These are phyloP conservation scores for Mus minutoides DNA, from an alignment of 2,797 vertebrate genomes.

Conservation along the genomic window DNA sequence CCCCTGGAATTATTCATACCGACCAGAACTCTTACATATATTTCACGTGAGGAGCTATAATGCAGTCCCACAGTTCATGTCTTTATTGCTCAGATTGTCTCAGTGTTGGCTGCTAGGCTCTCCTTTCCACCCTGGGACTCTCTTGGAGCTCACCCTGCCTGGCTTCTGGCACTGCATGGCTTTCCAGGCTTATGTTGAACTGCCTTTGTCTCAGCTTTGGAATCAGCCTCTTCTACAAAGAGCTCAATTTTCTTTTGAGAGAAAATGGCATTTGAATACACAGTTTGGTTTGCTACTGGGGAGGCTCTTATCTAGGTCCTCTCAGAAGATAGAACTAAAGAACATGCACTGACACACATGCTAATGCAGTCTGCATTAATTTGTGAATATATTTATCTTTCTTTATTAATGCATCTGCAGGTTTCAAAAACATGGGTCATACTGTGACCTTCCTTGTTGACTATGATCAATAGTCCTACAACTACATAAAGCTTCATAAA, in stretches of 20 bases:
- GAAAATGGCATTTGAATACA: conserved; percentile 6
- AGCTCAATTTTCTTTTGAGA: background rate
- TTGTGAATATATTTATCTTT: background rate
- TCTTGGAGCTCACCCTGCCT: background rate
- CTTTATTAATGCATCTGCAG: background rate
- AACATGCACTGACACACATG: background rate
- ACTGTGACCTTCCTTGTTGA: background rate
- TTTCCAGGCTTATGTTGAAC: background rate
- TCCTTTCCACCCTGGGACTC: too few relatives aligned
- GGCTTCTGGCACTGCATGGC: background rate
- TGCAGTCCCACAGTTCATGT: background rate
- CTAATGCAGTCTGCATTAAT: background rate
- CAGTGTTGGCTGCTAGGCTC: background rate
- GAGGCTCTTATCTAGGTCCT: background rate
- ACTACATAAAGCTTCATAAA: background rate
- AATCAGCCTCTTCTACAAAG: conserved; percentile 13
- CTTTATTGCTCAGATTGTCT: conserved; percentile 1
- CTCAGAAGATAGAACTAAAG: background rate
- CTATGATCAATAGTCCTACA: background rate
- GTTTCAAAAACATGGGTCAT: conserved; percentile 19
- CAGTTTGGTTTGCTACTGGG: background rate
- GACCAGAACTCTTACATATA: background rate
- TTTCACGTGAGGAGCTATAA: conserved; percentile 1
- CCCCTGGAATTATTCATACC: background rate
- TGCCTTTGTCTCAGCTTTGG: background rate